phyloP scores from a whole-genome alignment of 2,113 vertebrate genomes.

The Archocentrus centrarchus region DNA sequence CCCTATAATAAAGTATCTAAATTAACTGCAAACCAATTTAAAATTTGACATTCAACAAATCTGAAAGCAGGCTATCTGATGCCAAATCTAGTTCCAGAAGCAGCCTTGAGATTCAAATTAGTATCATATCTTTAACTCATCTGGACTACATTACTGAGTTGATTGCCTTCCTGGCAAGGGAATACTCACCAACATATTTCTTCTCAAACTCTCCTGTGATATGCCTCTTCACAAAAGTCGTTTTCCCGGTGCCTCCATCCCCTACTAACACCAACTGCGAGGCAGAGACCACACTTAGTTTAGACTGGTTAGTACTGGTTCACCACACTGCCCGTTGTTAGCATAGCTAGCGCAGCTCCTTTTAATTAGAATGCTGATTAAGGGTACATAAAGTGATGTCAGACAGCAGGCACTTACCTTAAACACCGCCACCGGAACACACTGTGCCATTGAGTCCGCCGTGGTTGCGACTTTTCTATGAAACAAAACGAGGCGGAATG shows the following conservation, averaged over 20 bases:
- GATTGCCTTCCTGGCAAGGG: not conserved
- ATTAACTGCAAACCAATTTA: no score
- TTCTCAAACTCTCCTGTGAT: constrained; percentile 99
- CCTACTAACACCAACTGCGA: constrained; percentile 94
- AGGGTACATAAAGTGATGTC: fast-evolving
- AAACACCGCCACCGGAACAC: constrained; percentile 64
- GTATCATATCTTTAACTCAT: not conserved
- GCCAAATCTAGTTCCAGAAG: not conserved
- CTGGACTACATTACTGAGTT: not conserved
- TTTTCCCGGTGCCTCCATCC: constrained; percentile 97
- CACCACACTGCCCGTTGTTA: not conserved
- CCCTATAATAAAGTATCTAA: not conserved
- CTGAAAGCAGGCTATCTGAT: not conserved
- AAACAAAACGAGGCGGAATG: constrained; percentile 63
- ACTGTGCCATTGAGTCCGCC: constrained; percentile 57
- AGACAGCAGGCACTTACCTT: constrained; percentile 66
- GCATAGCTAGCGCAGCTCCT: not conserved
- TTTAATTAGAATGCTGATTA: not conserved
- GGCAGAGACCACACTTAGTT: constrained; percentile 11
- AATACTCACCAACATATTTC: constrained; percentile 95
- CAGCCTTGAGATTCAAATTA: no score
- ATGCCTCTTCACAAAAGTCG: constrained; percentile 97
- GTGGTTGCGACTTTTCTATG: constrained; percentile 52
- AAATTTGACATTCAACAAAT: not conserved
- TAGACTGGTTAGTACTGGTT: constrained; percentile 51